phyloP scores from a whole-genome alignment of 2,888 invertebrate genomes.

The Amphipyra berbera region DNA sequence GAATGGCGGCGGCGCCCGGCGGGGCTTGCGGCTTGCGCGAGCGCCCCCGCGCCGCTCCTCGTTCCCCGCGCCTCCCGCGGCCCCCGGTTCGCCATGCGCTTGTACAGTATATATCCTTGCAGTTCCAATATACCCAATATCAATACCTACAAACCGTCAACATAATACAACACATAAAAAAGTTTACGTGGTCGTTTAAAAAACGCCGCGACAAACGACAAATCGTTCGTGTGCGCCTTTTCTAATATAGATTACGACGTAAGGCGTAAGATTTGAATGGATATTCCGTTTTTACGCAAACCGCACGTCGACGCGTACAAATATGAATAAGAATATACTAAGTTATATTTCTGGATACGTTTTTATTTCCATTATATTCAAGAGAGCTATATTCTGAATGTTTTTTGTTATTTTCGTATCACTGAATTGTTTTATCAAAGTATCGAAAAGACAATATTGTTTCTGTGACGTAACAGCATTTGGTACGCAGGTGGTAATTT shows the following conservation, averaged over 20 bases:
- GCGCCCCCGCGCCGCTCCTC: too few species aligned
- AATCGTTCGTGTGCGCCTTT: slow-evolving; percentile 20
- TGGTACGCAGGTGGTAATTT: background rate
- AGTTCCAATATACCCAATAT: background rate
- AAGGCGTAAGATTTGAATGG: slow-evolving; percentile 40
- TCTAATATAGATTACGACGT: slow-evolving; percentile 37
- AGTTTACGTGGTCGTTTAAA: slow-evolving; percentile 29
- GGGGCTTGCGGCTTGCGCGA: too few species aligned
- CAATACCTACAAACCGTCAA: background rate
- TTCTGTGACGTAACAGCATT: background rate
- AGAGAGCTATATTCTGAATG: background rate
- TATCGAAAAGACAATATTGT: background rate
- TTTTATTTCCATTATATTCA: slow-evolving; percentile 36
- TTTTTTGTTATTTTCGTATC: slow-evolving; percentile 4
- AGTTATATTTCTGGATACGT: slow-evolving; percentile 2
- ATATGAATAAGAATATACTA: slow-evolving; percentile 31
- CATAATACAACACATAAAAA: slow-evolving; percentile 28
- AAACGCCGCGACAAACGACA: slow-evolving; percentile 34
- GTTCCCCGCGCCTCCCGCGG: too few species aligned
- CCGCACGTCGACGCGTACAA: slow-evolving; percentile 18
- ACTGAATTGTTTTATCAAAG: slow-evolving; percentile 4
- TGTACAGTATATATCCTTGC: too few species aligned
- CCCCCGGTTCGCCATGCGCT: too few species aligned
- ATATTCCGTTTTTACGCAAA: slow-evolving; percentile 35
- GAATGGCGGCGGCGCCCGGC: too few species aligned